Conservation (phyloP, 2,113 vertebrate species). For the mouse (Mus musculus) region DNA sequence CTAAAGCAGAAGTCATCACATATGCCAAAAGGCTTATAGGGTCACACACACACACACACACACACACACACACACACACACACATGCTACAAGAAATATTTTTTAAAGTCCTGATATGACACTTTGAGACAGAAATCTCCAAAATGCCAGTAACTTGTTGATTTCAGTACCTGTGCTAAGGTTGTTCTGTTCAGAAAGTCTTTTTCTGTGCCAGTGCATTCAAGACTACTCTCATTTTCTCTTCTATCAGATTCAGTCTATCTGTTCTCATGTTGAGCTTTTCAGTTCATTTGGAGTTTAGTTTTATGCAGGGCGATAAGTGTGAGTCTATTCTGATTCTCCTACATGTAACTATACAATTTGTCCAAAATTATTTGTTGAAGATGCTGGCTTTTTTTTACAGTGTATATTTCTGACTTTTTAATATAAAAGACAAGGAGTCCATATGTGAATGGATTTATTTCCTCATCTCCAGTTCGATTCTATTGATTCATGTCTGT, state of each 20-base stretch:
- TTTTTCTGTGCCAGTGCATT: not conserved
- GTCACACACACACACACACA: too few species aligned
- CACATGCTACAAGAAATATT: too few species aligned
- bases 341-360: not conserved
- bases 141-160: too few species aligned
- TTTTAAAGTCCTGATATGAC: too few species aligned
- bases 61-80: too few species aligned
- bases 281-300: not conserved
- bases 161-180: not conserved
- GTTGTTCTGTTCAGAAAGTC: not conserved
- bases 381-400: not conserved
- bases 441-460: not conserved
- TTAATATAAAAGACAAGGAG: not conserved
- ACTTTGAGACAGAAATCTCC: too few species aligned
- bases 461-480: not conserved
- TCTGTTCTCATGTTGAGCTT: not conserved
- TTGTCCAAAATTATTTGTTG: not conserved
- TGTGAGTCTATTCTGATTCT: not conserved
- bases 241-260: not conserved
- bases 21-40: not conserved
- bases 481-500: not conserved
- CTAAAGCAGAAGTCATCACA: not conserved
- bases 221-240: not conserved
- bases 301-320: not conserved
- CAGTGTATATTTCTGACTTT: not conserved